phyloP scores from a whole-genome alignment of 2,888 invertebrate species.

The Smittia sp. region DNA sequence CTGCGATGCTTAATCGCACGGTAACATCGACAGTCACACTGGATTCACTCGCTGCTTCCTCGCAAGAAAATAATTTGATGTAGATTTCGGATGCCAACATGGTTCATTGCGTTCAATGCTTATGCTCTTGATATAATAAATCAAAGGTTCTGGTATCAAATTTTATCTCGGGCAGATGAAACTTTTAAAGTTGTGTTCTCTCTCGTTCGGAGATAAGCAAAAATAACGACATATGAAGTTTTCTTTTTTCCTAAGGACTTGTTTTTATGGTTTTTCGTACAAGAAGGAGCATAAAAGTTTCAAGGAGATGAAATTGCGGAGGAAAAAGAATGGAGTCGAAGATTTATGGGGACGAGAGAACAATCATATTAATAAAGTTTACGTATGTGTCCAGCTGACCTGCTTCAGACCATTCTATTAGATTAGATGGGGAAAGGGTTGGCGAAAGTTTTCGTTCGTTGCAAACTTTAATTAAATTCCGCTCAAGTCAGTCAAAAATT shows the following conservation, averaged over 20 bases:
- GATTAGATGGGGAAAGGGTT: not conserved
- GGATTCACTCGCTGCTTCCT: not conserved
- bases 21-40: no score
- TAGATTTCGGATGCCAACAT: constrained; percentile 21
- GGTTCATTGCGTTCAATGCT: constrained; percentile 34
- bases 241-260: not conserved
- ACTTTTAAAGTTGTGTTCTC: no score
- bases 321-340: not conserved
- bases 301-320: constrained; percentile 4
- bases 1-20: no score
- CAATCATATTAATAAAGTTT: constrained; percentile 12
- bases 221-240: not conserved
- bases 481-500: not conserved
- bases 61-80: not conserved
- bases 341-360: not conserved
- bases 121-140: constrained; percentile 26
- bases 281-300: constrained; percentile 6
- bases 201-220: not conserved
- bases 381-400: not conserved
- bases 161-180: not conserved
- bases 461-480: not conserved
- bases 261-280: not conserved
- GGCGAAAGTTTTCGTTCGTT: constrained; percentile 1
- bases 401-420: not conserved
- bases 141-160: constrained; percentile 31